phyloP scores from a whole-genome alignment of 2,888 invertebrate species.

The Tricholauxania praeusta region DNA sequence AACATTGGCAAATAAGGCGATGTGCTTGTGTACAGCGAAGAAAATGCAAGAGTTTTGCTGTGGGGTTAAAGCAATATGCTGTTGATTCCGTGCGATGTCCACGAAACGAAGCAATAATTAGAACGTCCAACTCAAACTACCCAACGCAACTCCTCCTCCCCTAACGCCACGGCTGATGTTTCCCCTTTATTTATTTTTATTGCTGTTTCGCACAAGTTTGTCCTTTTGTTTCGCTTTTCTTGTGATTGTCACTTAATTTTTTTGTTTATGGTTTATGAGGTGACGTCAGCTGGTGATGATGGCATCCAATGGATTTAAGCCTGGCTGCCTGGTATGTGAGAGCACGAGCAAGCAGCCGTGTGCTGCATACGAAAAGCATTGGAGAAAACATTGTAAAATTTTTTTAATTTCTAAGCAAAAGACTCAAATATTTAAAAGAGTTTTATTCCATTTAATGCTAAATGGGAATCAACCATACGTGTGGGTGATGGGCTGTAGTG shows the following conservation, averaged over 20 bases:
- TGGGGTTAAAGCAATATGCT: not conserved
- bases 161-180: not conserved
- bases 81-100: slow-evolving; percentile 3
- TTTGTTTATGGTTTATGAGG: slow-evolving; percentile 35
- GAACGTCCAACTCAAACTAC: slow-evolving; percentile 7
- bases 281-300: slow-evolving; percentile 39
- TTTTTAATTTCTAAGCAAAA: not conserved
- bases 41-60: no score
- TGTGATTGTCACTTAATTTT: slow-evolving; percentile 24
- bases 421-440: slow-evolving; percentile 4
- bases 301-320: slow-evolving; percentile 7
- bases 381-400: not conserved
- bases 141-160: not conserved
- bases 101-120: slow-evolving; percentile 9
- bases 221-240: slow-evolving; percentile 18
- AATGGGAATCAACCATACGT: not conserved
- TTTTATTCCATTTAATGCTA: slow-evolving; percentile 1
- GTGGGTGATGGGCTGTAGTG: not conserved
- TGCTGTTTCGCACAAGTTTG: slow-evolving; percentile 32
- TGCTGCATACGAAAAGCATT: not conserved
- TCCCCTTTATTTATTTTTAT: slow-evolving; percentile 34
- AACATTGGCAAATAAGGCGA: slow-evolving; percentile 39
- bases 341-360: not conserved
- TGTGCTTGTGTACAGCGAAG: not conserved
- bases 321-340: not conserved